phyloP scores from a whole-genome alignment of 2,797 vertebrate genomes.

The Lagorchestes hirsutus region DNA sequence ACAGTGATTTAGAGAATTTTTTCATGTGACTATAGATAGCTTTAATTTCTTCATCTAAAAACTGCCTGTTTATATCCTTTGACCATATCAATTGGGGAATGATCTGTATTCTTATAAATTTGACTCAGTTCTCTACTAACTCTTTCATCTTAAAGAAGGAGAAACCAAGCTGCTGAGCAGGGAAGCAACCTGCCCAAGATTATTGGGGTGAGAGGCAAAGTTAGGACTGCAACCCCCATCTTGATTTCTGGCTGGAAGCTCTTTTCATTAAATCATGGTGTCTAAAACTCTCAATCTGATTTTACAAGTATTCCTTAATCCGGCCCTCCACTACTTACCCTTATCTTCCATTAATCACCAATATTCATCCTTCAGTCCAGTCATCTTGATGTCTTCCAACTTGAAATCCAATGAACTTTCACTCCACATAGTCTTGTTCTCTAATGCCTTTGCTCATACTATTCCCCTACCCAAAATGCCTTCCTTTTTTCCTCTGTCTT shows the following conservation, averaged over 20 bases:
- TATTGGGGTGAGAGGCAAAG: neutral
- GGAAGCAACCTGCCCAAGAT: neutral
- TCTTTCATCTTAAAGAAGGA: neutral
- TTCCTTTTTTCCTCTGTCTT: neutral
- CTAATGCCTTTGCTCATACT: neutral
- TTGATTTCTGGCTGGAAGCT: neutral
- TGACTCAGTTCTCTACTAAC: too few species aligned
- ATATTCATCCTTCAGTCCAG: neutral
- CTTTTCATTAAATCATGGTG: neutral
- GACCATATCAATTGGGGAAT: too few species aligned
- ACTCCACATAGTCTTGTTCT: neutral
- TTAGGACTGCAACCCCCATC: neutral
- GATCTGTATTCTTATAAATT: too few species aligned
- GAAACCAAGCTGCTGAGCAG: neutral
- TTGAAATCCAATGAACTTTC: neutral
- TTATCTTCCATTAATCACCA: neutral
- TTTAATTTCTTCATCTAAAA: too few species aligned
- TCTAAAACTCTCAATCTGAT: neutral
- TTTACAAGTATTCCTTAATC: neutral
- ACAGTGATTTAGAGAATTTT: too few species aligned
- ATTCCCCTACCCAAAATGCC: neutral
- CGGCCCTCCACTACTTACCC: neutral
- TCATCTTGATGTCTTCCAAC: neutral
- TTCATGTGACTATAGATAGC: too few species aligned
- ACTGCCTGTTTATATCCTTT: too few species aligned